Percentiles rank a stretch among this genome's conserved stretches.
phyloP scores from a whole-genome alignment of 1,140 invertebrate genomes.

The Bombus huntii region DNA sequence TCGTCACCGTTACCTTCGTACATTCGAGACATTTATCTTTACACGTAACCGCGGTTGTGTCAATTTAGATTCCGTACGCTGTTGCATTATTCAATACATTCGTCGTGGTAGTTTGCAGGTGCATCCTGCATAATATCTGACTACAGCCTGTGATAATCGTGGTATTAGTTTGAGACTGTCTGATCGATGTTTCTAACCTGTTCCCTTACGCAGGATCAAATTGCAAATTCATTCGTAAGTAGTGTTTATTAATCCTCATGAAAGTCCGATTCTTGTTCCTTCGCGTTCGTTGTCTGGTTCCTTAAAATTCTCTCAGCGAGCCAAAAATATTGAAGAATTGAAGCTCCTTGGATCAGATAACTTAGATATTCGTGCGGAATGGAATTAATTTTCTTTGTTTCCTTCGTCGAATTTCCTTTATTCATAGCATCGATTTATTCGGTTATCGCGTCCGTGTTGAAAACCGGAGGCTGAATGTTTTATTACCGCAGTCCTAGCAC shows the following conservation, averaged over 20 bases:
- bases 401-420: not conserved
- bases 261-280: slow-evolving; percentile 62
- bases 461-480: not conserved
- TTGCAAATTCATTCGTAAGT: slow-evolving; percentile 14
- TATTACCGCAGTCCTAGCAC: too few species aligned
- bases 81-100: slow-evolving; percentile 78
- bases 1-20: slow-evolving; percentile 12
- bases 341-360: not conserved
- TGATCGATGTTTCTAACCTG: not conserved
- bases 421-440: not conserved
- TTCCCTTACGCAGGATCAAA: slow-evolving; percentile 7
- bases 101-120: slow-evolving; percentile 55
- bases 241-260: slow-evolving; percentile 69
- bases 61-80: slow-evolving; percentile 63
- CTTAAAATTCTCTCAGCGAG: not conserved
- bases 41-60: slow-evolving; percentile 36
- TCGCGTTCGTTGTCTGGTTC: not conserved
- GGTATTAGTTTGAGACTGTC: not conserved
- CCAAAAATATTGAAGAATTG: not conserved
- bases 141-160: slow-evolving; percentile 20
- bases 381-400: not conserved
- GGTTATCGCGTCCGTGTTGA: not conserved
- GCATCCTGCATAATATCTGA: slow-evolving; percentile 59
- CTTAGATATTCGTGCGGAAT: not conserved
- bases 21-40: not conserved